phyloP scores from a whole-genome alignment of 2,113 vertebrate genomes.

The Condylura cristata region DNA sequence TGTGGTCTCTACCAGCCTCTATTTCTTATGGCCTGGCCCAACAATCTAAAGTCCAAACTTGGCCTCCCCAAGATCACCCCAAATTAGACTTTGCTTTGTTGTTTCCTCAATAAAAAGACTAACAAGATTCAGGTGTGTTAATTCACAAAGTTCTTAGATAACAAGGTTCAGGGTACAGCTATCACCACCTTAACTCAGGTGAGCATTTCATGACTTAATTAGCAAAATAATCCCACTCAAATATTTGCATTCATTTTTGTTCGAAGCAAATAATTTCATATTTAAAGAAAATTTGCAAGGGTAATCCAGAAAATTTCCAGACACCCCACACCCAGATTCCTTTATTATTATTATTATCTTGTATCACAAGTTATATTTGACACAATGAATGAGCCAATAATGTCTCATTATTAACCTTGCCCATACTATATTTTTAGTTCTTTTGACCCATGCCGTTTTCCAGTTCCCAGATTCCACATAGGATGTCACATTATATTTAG shows the following conservation, averaged over 20 bases:
- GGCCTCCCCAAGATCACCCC: neutral
- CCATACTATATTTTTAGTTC: neutral
- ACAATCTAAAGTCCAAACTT: neutral
- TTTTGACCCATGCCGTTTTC: neutral
- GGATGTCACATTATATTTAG: neutral
- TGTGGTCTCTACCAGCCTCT: neutral
- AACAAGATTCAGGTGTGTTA: too few relatives aligned
- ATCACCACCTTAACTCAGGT: neutral
- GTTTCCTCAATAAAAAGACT: neutral
- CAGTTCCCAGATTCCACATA: neutral
- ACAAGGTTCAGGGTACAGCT: neutral
- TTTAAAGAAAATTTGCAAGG: neutral
- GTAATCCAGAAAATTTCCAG: neutral
- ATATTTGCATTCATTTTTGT: neutral
- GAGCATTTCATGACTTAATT: neutral
- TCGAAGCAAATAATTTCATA: neutral
- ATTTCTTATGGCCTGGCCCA: neutral
- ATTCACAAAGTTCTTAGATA: neutral
- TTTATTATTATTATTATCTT: neutral
- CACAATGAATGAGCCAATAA: neutral
- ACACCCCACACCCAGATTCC: neutral
- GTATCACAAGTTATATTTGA: neutral
- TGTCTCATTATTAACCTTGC: neutral
- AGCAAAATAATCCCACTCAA: neutral
- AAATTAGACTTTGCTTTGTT: constrained; percentile 7